A percentile compares a stretch with the other conserved stretches of the same genome.
phyloP scores from a whole-genome alignment of 2,113 vertebrate genomes.

The Carassius carassius region DNA sequence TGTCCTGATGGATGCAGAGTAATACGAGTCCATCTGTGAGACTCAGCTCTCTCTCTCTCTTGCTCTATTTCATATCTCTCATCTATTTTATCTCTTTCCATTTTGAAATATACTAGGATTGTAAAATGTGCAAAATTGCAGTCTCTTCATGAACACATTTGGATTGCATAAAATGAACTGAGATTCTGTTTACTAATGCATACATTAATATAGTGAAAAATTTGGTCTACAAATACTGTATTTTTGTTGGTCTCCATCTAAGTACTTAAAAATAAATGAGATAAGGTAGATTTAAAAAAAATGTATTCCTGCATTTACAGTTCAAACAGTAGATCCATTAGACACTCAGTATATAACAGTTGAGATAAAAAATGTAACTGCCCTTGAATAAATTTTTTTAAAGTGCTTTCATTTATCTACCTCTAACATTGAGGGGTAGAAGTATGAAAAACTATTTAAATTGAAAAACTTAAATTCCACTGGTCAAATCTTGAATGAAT shows the following conservation, averaged over 20 bases:
- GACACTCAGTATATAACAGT: background rate
- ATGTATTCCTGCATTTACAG: background rate
- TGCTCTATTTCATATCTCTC: background rate
- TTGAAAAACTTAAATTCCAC: slow-evolving; percentile 44
- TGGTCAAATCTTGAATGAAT: slow-evolving; percentile 48
- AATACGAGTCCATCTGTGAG: slow-evolving; percentile 24
- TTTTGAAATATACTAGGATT: background rate
- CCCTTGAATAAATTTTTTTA: slow-evolving; percentile 7
- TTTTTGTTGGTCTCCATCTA: background rate
- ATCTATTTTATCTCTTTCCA: background rate
- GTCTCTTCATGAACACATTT: background rate
- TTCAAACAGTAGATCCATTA: background rate
- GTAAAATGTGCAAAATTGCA: background rate
- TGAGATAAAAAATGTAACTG: background rate
- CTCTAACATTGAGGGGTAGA: background rate
- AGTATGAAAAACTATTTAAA: slow-evolving; percentile 19
- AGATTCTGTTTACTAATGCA: background rate
- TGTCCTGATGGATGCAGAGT: slow-evolving; percentile 56
- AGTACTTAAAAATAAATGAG: background rate
- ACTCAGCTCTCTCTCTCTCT: background rate
- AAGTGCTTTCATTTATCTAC: background rate
- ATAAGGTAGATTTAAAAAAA: background rate
- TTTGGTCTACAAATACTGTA: background rate
- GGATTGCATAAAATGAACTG: background rate
- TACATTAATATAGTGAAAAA: background rate